Evolutionary conservation across 2,888 invertebrate species (phyloP).

Genomic region (Drosophila phalerata): DNA sequence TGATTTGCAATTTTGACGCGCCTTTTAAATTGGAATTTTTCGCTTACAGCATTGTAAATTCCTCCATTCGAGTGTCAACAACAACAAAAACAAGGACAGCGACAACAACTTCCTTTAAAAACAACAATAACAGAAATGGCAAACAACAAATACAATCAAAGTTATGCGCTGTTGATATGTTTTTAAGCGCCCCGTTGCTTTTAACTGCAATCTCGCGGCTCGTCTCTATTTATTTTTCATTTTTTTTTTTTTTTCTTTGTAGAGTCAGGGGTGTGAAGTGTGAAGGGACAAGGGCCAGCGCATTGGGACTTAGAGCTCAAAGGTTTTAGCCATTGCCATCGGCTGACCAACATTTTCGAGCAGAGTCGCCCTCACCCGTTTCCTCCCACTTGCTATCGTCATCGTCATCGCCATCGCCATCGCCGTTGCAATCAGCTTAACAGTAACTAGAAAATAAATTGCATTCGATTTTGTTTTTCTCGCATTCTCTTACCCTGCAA

Average conservation of each 20-base stretch:
- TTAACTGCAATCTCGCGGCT: slow-evolving; percentile 54
- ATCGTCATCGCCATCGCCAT: slow-evolving; percentile 30
- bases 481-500: slow-evolving; percentile 35
- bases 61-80: neutral
- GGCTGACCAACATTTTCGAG: slow-evolving; percentile 10
- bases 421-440: slow-evolving; percentile 80
- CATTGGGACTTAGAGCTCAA: slow-evolving; percentile 63
- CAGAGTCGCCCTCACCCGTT: slow-evolving; percentile 17
- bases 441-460: slow-evolving; percentile 82
- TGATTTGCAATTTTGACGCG: slow-evolving; percentile 75
- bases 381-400: neutral
- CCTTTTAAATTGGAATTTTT: slow-evolving; percentile 73
- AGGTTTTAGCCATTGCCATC: slow-evolving; percentile 59
- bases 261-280: neutral
- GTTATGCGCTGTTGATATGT: slow-evolving; percentile 56
- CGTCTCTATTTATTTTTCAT: slow-evolving; percentile 59
- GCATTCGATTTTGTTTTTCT: slow-evolving; percentile 76
- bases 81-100: neutral
- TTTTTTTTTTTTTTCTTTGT: neutral
- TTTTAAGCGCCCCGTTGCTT: slow-evolving; percentile 62
- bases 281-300: neutral
- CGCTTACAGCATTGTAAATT: slow-evolving; percentile 36
- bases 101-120: slow-evolving; percentile 2
- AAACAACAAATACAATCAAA: slow-evolving; percentile 40
- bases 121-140: slow-evolving; percentile 19